Base-by-base conservation (phyloP, 2,888 invertebrate genomes). In the Aphelenchoides bicaudatus region DNA sequence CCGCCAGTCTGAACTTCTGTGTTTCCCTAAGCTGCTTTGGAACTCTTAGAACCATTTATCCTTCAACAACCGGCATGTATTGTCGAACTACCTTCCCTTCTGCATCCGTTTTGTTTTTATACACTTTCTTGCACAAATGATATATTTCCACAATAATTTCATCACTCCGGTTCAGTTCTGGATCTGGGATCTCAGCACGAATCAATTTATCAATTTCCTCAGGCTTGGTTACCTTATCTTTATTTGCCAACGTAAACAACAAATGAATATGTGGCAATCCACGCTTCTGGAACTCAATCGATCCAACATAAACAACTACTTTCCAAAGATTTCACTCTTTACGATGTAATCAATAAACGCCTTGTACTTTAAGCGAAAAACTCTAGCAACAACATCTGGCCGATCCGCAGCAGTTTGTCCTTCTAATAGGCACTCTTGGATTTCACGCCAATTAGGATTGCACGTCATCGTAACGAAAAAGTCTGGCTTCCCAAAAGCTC, bases 111-210 rank as follows among this genome's bases (percentile, higher is more conserved):
- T n/a, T n/a, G n/a, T n/a, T n/a, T n/a, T n/a, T n/a, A n/a, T n/a
- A n/a, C n/a, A n/a, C n/a, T n/a, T n/a, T n/a, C n/a, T n/a, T n/a
- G n/a, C n/a, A n/a, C n/a, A n/a, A n/a, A n/a, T n/a, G n/a, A n/a
- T n/a, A n/a, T n/a, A n/a, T n/a, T n/a, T n/a, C n/a, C n/a, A n/a
- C n/a, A n/a, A n/a, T n/a, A n/a, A n/a, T n/a, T n/a, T n/a, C n/a
- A n/a, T n/a, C n/a, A n/a, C n/a, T n/a, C n/a, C n/a, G n/a, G n/a
- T n/a, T n/a, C n/a, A n/a, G n/a, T n/a, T n/a, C n/a, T 19, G 63
- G 63, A 59, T 79, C 67, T 0, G 80, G 79, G 49, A 81, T 67
- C 70, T 81, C 79, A 16, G 79, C 76, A 37, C 48, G 71, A 3
- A 81, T 79, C 2, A 80, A 29, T 2, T 66, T 30, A 61, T 82